phyloP scores from a whole-genome alignment of 1,140 invertebrate genomes.

The Subanguina moxae region DNA sequence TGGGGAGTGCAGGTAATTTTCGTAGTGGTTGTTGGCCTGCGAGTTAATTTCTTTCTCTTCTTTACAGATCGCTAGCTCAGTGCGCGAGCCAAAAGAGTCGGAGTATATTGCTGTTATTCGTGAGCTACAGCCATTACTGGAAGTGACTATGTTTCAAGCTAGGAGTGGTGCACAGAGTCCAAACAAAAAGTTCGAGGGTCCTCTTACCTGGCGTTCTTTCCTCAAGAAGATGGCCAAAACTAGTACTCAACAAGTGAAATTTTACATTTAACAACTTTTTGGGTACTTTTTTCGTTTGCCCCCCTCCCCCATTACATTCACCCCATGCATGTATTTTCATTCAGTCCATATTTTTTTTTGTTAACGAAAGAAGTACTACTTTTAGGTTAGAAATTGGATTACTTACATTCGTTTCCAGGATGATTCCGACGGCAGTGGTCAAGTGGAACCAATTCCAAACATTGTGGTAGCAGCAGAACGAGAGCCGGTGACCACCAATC shows the following conservation, averaged over 20 bases:
- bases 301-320: too few species aligned
- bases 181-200: constrained; percentile 21
- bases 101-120: constrained; percentile 41
- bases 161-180: background rate
- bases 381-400: too few species aligned
- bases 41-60: background rate
- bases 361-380: too few species aligned
- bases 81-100: constrained; percentile 40
- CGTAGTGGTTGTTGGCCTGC: background rate
- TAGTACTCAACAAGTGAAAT: constrained; percentile 10
- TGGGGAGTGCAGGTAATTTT: constrained; percentile 8
- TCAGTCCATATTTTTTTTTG: too few species aligned
- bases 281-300: too few species aligned
- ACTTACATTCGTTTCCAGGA: background rate
- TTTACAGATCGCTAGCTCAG: constrained; percentile 24
- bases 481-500: constrained; percentile 36
- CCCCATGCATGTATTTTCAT: too few species aligned
- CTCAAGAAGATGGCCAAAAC: constrained; percentile 32
- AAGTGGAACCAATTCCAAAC: constrained; percentile 46
- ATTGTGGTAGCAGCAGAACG: constrained; percentile 38
- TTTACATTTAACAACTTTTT: too few species aligned
- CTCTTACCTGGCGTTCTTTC: constrained; percentile 38
- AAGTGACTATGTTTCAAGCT: constrained; percentile 26
- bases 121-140: constrained; percentile 29
- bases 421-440: constrained; percentile 12